Evolutionary conservation across 2,113 vertebrate species (phyloP), one percentile per base, ranked within the genome.

Genomic region (Dasyurus viverrinus): DNA sequence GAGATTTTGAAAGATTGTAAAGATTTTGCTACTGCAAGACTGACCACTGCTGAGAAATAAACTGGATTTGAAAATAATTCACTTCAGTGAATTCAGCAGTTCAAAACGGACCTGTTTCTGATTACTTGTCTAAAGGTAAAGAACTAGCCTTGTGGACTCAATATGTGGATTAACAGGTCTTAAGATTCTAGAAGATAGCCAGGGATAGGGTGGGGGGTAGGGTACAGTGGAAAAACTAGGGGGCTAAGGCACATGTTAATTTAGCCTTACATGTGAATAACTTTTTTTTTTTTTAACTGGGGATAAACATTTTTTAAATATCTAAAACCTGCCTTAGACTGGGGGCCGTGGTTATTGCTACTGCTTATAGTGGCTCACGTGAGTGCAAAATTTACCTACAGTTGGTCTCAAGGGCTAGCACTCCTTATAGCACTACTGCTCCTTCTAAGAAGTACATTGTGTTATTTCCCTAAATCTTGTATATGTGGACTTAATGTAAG

Each of bases 401-500:
- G n/a, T 96, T 96, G 97, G 90, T 96, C 97, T 98, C 96, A 93
- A 97, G 98, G 98, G 97, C 97, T 97, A 97, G 93, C 95, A 94
- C 98, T 98, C 98, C 98, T 98, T 98, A 98, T 98, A 98, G 98
- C 98, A 98, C 98, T 96, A 98, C 98, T 98, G 98, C 98, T 98
- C 99, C 98, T 98, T 99, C 98, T 98, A 98, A 98, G 98, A 98
- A 98, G 98, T 98, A 98, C 98, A 98, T 0, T 98, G 98, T 98
- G 98, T 98, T 48, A 98, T 98, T 98, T 98, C 98, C 98, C 97
- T 98, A 98, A 98, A 98, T 98, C 98, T 98, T 99, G 96, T 99
- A 98, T 98, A 98, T 98, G 98, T 98, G 98, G 97, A 98, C 97
- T 96, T 97, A 98, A 93, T 93, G 89, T 84, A 98, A 98, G 98